Conservation (phyloP, 2,888 invertebrate species). For the Polymixis flavicincta region DNA sequence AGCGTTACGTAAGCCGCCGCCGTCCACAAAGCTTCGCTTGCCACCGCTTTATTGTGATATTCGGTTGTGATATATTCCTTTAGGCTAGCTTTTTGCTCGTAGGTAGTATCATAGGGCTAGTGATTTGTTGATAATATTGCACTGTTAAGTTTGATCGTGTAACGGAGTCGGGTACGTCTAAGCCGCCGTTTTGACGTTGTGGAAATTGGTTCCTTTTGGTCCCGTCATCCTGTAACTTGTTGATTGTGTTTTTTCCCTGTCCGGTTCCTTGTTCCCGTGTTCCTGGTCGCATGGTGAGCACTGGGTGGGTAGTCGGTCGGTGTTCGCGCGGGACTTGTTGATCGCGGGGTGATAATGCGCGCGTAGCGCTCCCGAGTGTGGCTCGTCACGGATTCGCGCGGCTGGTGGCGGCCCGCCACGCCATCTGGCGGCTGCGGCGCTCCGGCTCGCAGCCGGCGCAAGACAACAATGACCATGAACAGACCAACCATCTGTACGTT, state of each 20-base stretch:
- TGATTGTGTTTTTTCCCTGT: constrained; percentile 63
- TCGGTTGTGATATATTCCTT: constrained; percentile 88
- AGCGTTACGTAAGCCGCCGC: constrained; percentile 89
- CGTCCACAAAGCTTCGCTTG: constrained; percentile 90
- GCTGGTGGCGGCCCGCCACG: constrained; percentile 93
- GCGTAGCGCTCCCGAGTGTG: constrained; percentile 89
- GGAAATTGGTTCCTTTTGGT: constrained; percentile 66
- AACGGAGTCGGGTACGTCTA: constrained; percentile 75
- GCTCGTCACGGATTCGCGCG: constrained; percentile 93
- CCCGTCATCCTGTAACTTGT: constrained; percentile 72
- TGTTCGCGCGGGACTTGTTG: constrained; percentile 79
- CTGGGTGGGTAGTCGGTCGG: constrained; percentile 68
- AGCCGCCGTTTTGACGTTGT: constrained; percentile 76
- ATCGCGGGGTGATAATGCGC: constrained; percentile 83
- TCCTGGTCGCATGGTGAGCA: constrained; percentile 75
- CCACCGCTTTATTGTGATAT: constrained; percentile 89
- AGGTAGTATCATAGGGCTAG: constrained; percentile 70
- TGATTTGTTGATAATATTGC: constrained; percentile 56
- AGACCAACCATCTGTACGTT: constrained; percentile 90
- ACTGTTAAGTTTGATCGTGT: constrained; percentile 61
- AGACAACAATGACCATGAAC: constrained; percentile 89
- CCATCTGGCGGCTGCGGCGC: constrained; percentile 92
- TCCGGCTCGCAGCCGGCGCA: constrained; percentile 89
- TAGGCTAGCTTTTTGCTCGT: constrained; percentile 89
- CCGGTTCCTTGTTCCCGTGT: constrained; percentile 67